These are phyloP conservation scores for Pogonomyrmex barbatus DNA, from an alignment of 1,140 invertebrate species.

Conservation along the genomic window DNA sequence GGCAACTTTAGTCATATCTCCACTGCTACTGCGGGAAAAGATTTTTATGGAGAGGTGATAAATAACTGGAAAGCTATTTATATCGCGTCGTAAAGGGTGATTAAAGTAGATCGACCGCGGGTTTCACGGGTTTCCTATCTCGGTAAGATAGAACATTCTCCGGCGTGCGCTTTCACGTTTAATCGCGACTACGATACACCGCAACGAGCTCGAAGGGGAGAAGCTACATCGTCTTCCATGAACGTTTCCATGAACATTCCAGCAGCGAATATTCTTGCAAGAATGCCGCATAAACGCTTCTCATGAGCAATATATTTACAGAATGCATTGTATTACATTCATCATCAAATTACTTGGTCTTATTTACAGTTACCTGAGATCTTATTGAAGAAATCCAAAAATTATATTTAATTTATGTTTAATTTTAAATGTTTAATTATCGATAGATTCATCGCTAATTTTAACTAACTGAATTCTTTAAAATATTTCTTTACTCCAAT, in stretches of 20 bases:
- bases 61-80: constrained; percentile 62
- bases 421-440: neutral
- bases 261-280: constrained; percentile 42
- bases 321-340: neutral
- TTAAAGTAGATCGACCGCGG: constrained; percentile 62
- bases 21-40: neutral
- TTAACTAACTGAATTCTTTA: neutral
- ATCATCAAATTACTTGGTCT: neutral
- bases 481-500: neutral
- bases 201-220: neutral
- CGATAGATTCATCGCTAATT: neutral
- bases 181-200: neutral
- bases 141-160: constrained; percentile 26
- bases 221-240: constrained; percentile 6
- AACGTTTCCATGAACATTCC: constrained; percentile 40
- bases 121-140: constrained; percentile 42
- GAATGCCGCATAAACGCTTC: constrained; percentile 25
- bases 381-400: neutral
- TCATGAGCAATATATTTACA: neutral
- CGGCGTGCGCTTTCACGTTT: neutral
- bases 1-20: neutral
- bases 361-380: neutral
- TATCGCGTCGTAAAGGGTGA: constrained; percentile 57
- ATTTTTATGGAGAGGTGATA: constrained; percentile 52
- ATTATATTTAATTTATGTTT: too few species aligned